Conservation (phyloP, 2,888 invertebrate genomes). For the Latheticus oryzae region DNA sequence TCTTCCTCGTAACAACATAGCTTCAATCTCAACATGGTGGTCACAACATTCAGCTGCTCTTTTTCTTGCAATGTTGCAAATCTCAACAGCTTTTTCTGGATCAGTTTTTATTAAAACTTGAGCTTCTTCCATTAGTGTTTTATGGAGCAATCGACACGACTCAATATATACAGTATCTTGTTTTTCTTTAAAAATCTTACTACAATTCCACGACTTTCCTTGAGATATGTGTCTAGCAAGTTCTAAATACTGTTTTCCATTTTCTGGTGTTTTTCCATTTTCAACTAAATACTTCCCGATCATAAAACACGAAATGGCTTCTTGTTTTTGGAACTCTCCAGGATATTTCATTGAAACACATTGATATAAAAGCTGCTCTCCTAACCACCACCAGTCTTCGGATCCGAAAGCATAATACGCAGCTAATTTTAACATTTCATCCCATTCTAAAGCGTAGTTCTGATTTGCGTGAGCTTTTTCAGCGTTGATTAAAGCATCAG, state of each 20-base stretch:
- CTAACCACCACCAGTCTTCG: slow-evolving; percentile 68
- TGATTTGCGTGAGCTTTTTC: slow-evolving; percentile 40
- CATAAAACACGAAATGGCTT: slow-evolving; percentile 68
- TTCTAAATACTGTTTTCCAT: slow-evolving; percentile 53
- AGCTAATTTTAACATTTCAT: slow-evolving; percentile 65
- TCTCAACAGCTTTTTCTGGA: slow-evolving; percentile 65
- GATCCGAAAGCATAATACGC: slow-evolving; percentile 61
- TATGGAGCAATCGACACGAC: slow-evolving; percentile 66
- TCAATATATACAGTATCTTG: slow-evolving; percentile 65
- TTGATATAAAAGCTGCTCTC: slow-evolving; percentile 69
- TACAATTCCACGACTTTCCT: slow-evolving; percentile 63
- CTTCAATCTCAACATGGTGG: slow-evolving; percentile 66
- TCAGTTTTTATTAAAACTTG: slow-evolving; percentile 62
- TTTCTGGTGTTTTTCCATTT: slow-evolving; percentile 63
- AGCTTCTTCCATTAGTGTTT: slow-evolving; percentile 65
- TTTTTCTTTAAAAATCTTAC: slow-evolving; percentile 49
- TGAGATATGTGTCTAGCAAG: slow-evolving; percentile 51
- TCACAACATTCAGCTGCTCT: slow-evolving; percentile 68
- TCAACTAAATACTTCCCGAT: slow-evolving; percentile 69
- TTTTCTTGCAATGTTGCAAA: slow-evolving; percentile 68
- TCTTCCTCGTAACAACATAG: slow-evolving; percentile 69
- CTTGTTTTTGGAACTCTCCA: slow-evolving; percentile 64
- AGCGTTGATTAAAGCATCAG: slow-evolving; percentile 15
- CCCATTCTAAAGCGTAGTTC: slow-evolving; percentile 53
- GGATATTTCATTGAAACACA: slow-evolving; percentile 65